phyloP scores from a whole-genome alignment of 2,113 vertebrate genomes.

The Chlamydotis undulata region DNA sequence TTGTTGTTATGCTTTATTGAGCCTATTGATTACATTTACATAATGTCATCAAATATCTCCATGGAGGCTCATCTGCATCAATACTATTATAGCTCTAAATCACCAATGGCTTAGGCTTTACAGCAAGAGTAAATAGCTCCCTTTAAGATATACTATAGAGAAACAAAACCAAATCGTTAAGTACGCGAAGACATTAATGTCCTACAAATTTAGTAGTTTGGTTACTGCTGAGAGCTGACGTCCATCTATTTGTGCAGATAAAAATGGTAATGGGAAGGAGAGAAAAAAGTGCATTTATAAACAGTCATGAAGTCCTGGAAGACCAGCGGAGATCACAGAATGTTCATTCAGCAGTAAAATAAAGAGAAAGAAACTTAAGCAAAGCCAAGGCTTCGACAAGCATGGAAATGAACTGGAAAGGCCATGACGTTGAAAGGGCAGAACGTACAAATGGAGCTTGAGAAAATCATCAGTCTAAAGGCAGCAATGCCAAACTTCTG shows the following conservation, averaged over 20 bases:
- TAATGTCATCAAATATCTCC: slow-evolving; percentile 56
- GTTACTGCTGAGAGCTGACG: background rate
- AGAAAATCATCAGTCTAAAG: background rate
- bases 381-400: background rate
- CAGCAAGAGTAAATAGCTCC: background rate
- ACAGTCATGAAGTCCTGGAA: background rate
- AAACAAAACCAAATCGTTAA: background rate
- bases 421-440: background rate
- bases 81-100: slow-evolving; percentile 37
- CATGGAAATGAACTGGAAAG: background rate
- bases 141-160: background rate
- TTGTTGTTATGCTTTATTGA: slow-evolving; percentile 45
- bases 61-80: slow-evolving; percentile 43
- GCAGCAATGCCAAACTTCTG: background rate
- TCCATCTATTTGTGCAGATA: background rate
- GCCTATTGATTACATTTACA: slow-evolving; percentile 55
- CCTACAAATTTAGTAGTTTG: background rate
- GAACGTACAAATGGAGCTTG: background rate
- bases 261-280: background rate
- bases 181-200: background rate
- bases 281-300: background rate
- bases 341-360: background rate
- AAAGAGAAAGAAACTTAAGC: background rate
- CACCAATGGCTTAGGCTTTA: slow-evolving; percentile 10
- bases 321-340: background rate